Evolutionary conservation across 2,888 invertebrate genomes (phyloP).

Genomic region (Leucophenga montana): DNA sequence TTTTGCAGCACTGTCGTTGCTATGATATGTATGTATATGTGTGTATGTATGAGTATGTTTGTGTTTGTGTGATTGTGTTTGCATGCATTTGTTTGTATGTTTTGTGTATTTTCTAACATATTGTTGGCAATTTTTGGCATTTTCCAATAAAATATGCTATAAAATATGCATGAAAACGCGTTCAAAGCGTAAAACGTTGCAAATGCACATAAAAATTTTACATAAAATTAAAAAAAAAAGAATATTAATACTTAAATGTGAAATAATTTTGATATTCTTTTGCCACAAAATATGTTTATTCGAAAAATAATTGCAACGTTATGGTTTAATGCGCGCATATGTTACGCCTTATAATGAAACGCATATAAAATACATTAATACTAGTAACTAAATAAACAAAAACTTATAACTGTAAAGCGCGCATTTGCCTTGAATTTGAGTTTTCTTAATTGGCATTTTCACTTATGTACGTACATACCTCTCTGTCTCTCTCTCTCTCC

Average conservation of each 20-base stretch:
- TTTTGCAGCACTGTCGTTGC: not conserved
- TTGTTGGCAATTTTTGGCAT: conserved; percentile 54
- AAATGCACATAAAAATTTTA: conserved; percentile 22
- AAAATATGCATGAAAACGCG: conserved; percentile 37
- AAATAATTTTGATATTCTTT: too few species aligned
- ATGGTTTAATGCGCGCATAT: conserved; percentile 14
- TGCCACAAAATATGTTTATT: not conserved
- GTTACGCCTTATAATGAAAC: too few species aligned
- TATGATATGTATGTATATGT: not conserved
- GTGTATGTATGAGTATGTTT: not conserved
- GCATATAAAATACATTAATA: not conserved
- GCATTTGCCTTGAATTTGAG: too few species aligned
- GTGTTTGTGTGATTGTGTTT: not conserved
- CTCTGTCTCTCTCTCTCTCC: too few species aligned
- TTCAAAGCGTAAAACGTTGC: conserved; percentile 19
- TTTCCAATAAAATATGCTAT: conserved; percentile 31
- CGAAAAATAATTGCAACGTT: not conserved
- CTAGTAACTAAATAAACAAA: not conserved
- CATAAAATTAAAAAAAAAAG: conserved; percentile 30
- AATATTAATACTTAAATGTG: not conserved
- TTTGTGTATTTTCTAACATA: conserved; percentile 53
- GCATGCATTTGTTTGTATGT: conserved; percentile 23
- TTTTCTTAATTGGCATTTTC: too few species aligned
- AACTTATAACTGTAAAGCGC: too few species aligned
- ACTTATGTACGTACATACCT: not conserved